Evolutionary conservation across 2,113 vertebrate genomes (phyloP), one percentile per base, ranked within the genome.

Genomic region (Gorsachius goisagi): DNA sequence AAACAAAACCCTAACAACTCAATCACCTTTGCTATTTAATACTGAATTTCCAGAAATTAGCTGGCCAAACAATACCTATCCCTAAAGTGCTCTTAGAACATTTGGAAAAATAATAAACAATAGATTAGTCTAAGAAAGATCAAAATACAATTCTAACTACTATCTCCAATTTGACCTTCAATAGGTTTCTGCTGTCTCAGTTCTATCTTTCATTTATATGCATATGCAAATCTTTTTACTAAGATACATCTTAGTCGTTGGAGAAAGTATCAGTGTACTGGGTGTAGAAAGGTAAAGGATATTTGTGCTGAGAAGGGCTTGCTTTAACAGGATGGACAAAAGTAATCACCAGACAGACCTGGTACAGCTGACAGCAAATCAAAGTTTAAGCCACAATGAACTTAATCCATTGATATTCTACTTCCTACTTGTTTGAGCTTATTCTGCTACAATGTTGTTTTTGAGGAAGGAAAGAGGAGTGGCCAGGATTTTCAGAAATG

Each of bases 81-180:
- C 15, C 12, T 6, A 60, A 84, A 47, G 13, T 6, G 1, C 20
- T 23, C 44, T 62, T 47, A 32, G 6, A 88, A 74, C 9, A 71
- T 1, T 0, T n/a, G 2, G 2, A 3, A 45, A 26, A 53, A 24
- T 15, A 8, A 7, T 4, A 59, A 33, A 9, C 6, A 30, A 26
- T 0, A 67, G 11, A 28, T 20, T 35, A 26, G 8, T 44, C 26
- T 62, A 73, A 66, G 2, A 24, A 81, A 63, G 24, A 86, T 12
- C 9, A 19, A 82, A 76, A 62, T 23, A 69, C 5, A 66, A 68
- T 47, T 86, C 52, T 47, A 66, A 23, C 24, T 58, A 22, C 58
- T 30, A 33, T 11, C 30, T 52, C 55, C 0, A 0, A 45, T 32
- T 66, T 47, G 49, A 71, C 30, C 50, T 49, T 28, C 30, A 12